phyloP scores from a whole-genome alignment of 2,113 vertebrate species.

The Colistium nudipinnis region DNA sequence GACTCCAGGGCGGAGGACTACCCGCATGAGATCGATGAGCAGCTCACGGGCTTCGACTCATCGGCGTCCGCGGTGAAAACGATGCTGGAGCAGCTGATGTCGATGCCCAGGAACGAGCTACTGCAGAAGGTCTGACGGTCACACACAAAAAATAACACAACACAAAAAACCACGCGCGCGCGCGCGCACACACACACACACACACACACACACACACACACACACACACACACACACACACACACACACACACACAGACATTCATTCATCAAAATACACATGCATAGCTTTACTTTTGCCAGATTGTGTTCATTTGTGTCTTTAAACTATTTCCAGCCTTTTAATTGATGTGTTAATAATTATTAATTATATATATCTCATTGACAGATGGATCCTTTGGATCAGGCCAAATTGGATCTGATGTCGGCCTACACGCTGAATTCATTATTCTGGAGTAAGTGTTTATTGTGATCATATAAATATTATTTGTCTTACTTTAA shows the following conservation, averaged over 20 bases:
- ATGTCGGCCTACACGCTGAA: slow-evolving; percentile 94
- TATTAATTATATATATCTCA: no score
- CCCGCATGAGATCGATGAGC: slow-evolving; percentile 93
- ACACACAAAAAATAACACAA: no score
- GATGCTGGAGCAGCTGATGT: slow-evolving; percentile 89
- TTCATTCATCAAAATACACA: no score
- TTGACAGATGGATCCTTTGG: slow-evolving; percentile 90
- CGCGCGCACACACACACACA: no score
- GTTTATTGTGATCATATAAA: not conserved
- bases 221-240: no score
- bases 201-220: no score
- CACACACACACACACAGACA: no score
- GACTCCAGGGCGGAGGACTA: slow-evolving; percentile 84
- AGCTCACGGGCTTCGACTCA: slow-evolving; percentile 86
- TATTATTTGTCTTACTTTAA: not conserved
- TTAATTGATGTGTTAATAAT: no score
- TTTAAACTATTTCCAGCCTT: not conserved
- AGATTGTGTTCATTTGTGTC: not conserved
- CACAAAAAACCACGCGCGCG: no score
- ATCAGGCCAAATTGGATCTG: slow-evolving; percentile 96
- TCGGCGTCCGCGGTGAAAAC: slow-evolving; percentile 86
- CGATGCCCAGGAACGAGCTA: slow-evolving; percentile 87
- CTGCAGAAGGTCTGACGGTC: slow-evolving; percentile 83
- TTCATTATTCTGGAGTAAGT: slow-evolving; percentile 98
- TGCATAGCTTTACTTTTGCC: not conserved